These are phyloP conservation scores for Apodemia zela DNA, from an alignment of 2,888 invertebrate genomes.

Conservation along the genomic window DNA sequence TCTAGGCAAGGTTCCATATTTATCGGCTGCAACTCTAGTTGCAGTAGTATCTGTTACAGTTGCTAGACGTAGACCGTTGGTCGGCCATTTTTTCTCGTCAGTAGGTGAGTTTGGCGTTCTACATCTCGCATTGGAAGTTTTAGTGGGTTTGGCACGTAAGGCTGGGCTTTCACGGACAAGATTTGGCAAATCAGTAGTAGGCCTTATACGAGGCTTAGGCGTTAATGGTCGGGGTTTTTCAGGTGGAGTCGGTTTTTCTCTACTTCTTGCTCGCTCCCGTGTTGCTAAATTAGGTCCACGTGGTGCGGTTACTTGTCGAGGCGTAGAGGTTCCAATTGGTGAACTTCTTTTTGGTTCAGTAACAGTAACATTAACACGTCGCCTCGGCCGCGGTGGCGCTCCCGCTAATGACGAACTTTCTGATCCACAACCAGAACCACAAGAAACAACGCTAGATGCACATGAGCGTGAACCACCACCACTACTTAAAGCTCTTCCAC, in stretches of 20 bases:
- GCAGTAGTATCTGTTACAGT: conserved; percentile 54
- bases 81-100: conserved; percentile 87
- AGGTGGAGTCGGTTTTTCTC: conserved; percentile 78
- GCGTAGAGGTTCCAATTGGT: conserved; percentile 74
- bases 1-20: conserved; percentile 89
- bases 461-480: conserved; percentile 85
- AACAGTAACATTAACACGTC: conserved; percentile 81
- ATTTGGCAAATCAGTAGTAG: conserved; percentile 76
- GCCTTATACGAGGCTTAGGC: conserved; percentile 70
- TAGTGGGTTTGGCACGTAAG: conserved; percentile 67
- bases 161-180: conserved; percentile 72
- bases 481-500: conserved; percentile 85
- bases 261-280: conserved; percentile 80
- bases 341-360: conserved; percentile 75
- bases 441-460: conserved; percentile 89
- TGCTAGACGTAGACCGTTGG: conserved; percentile 64
- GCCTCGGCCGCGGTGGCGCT: conserved; percentile 67
- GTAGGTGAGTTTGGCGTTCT: conserved; percentile 83
- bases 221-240: conserved; percentile 70
- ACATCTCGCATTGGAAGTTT: conserved; percentile 80
- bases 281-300: conserved; percentile 74
- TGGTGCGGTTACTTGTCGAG: conserved; percentile 72
- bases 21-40: conserved; percentile 81
- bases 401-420: conserved; percentile 87
- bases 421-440: conserved; percentile 89